Percentiles rank a stretch among this genome's conserved stretches.
Evolutionary conservation across 2,797 vertebrate genomes (phyloP).

Genomic region (Erithacus rubecula): DNA sequence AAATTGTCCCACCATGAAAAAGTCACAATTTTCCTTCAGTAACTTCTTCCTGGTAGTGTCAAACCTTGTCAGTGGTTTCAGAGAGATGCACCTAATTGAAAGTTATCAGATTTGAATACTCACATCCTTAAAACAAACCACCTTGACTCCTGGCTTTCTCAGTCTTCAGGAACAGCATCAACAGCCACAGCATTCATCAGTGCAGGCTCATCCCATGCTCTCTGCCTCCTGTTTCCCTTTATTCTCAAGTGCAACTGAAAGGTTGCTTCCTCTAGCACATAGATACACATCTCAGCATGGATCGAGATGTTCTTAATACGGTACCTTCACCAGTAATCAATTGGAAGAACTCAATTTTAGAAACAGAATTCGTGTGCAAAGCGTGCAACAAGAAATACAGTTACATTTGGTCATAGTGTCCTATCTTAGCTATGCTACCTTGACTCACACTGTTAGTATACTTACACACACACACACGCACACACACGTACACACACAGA

Average conservation of each 20-base stretch:
- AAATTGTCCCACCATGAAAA: neutral
- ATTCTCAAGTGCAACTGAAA: neutral
- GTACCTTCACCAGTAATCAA: slow-evolving; percentile 49
- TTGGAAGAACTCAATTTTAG: slow-evolving; percentile 78
- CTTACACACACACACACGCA: slow-evolving; percentile 13
- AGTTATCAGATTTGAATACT: neutral
- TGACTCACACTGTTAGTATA: slow-evolving; percentile 67
- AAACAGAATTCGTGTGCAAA: slow-evolving; percentile 79
- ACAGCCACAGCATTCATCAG: neutral
- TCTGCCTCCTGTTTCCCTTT: neutral
- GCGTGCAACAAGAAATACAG: slow-evolving; percentile 75
- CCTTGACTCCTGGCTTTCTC: neutral
- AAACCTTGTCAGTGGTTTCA: neutral
- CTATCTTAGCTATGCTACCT: slow-evolving; percentile 70
- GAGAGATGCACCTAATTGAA: neutral
- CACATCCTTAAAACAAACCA: neutral
- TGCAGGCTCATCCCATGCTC: neutral
- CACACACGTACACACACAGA: slow-evolving; percentile 28
- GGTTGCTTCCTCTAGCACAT: neutral
- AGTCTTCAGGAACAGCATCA: neutral
- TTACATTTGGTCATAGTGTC: slow-evolving; percentile 75
- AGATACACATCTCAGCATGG: neutral
- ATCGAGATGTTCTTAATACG: neutral
- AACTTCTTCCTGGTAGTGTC: neutral
- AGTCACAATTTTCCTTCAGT: neutral